Conservation (phyloP, 2,113 vertebrate species). For the Mormyrus iriodes region DNA sequence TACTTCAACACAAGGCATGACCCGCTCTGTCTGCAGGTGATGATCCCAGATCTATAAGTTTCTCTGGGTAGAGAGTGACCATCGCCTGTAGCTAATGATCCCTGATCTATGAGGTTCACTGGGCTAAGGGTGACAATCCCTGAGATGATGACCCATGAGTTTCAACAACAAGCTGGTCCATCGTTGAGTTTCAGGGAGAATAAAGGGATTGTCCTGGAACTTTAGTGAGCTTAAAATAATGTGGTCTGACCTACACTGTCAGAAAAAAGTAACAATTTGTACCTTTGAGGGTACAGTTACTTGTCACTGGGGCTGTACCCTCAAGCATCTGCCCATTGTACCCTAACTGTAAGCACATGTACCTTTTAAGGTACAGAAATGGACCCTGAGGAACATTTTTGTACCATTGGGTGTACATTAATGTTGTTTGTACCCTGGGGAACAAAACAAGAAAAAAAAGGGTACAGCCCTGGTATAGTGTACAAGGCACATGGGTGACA, state of each 20-base stretch:
- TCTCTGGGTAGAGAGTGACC: neutral
- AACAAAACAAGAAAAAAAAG: neutral
- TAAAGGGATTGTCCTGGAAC: neutral
- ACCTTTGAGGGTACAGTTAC: neutral
- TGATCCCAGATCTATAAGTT: neutral
- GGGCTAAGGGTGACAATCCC: neutral
- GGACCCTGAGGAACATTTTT: too few species aligned
- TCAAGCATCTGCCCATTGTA: neutral
- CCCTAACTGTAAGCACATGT: neutral
- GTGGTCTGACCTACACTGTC: neutral
- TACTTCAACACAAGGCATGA: neutral
- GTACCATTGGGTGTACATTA: neutral
- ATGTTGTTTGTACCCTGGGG: neutral
- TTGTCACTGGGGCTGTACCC: neutral
- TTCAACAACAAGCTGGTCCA: neutral
- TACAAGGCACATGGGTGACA: neutral
- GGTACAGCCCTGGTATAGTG: too few species aligned
- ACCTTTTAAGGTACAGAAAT: neutral
- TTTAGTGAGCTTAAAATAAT: constrained; percentile 9
- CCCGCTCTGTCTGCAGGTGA: neutral
- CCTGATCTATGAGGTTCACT: neutral
- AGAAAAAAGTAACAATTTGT: neutral
- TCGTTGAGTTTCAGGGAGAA: neutral
- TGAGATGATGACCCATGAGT: neutral
- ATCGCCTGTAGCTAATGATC: neutral